A percentile compares a stretch with the other conserved stretches of the same genome.
Evolutionary conservation across 2,888 invertebrate species (phyloP).

Genomic region (Ganaspis brasiliensis): DNA sequence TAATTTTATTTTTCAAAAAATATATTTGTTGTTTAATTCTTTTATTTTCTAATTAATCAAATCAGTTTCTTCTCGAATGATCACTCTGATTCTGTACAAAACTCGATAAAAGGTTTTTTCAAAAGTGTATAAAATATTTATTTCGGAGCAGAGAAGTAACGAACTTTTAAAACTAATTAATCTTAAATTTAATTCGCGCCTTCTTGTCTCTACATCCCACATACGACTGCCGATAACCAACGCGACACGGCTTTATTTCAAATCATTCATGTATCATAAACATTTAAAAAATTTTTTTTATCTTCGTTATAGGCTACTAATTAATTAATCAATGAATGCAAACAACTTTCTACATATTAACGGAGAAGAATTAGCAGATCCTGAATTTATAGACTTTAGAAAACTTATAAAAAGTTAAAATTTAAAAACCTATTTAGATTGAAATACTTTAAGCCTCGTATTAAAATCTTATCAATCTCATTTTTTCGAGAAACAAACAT

Average conservation of each 20-base stretch:
- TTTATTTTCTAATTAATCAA: too few species aligned
- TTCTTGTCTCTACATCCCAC: neutral
- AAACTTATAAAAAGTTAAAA: neutral
- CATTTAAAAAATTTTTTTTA: neutral
- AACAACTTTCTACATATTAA: neutral
- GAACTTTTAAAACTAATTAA: slow-evolving; percentile 18
- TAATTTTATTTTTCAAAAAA: neutral
- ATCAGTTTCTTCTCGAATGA: slow-evolving; percentile 8
- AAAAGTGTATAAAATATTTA: too few species aligned
- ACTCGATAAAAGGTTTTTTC: too few species aligned
- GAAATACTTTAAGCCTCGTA: neutral
- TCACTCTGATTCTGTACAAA: too few species aligned
- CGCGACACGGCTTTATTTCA: slow-evolving; percentile 14
- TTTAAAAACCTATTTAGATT: neutral
- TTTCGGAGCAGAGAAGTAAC: neutral
- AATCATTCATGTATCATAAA: neutral
- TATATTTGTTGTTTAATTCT: neutral
- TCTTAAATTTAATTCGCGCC: slow-evolving; percentile 7
- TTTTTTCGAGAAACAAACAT: neutral
- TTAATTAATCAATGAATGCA: neutral
- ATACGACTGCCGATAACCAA: slow-evolving; percentile 10
- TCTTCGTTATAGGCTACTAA: neutral
- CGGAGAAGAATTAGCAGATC: neutral
- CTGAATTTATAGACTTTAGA: neutral
- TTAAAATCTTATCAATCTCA: slow-evolving; percentile 2